Evolutionary conservation across 2,113 vertebrate species (phyloP), one percentile per base, ranked within the genome.

Genomic region (Dryoscopus gambensis): DNA sequence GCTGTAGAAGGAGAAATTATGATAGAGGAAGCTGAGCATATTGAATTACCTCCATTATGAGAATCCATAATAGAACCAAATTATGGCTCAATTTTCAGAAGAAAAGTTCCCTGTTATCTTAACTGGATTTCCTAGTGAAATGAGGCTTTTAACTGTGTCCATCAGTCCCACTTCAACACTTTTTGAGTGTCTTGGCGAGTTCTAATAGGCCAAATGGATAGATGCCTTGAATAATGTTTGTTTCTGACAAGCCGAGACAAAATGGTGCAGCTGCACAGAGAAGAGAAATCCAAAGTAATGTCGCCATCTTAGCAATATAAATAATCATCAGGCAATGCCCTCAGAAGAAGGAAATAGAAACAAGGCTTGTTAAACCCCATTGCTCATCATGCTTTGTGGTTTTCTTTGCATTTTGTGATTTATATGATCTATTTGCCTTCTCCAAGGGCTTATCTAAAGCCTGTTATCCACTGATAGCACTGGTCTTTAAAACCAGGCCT

Each of bases 51-150:
- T 84, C 83, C 80, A 95, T 93, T 95, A 68, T 40, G 73, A 50
- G 40, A 78, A 44, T 81, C 90, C 75, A 74, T 55, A 95, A 93
- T 94, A 83, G 93, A 76, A 79, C 30, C 19, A 91, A 96, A 93
- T 95, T 93, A 86, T 49, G 52, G 60, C 22, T 91, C 65, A 59
- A 71, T 89, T 93, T 78, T 49, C 68, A 89, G 68, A 33, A 92
- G 35, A 22, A 60, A 64, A 73, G 52, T 95, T 96, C 69, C 81
- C 81, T 76, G 65, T 79, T 93, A 89, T 73, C 85, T 84, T 88
- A 92, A 86, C 67, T 91, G 44, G 46, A 49, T 90, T 81, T 94
- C 71, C 80, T 84, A 44, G 81, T 81, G 76, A 95, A 93, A 92
- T 31, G 40, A 86, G 67, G 86, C 89, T 93, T 95, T 90, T 84